Percentiles rank a stretch among this genome's conserved stretches.
phyloP scores from a whole-genome alignment of 1,140 invertebrate genomes.

The Pachyrhynchus sulphureomaculatus region DNA sequence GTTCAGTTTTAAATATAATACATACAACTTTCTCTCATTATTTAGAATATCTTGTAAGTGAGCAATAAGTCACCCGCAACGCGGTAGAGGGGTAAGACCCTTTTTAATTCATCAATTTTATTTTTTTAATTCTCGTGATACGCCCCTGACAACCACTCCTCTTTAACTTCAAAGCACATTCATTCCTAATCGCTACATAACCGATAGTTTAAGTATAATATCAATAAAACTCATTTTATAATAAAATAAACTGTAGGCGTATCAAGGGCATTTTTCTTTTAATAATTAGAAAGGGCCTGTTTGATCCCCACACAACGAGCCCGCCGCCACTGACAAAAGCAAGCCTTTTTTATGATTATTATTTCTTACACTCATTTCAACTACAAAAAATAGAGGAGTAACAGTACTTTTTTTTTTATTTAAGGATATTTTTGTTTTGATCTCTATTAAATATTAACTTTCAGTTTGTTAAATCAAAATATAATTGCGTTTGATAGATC shows the following conservation, averaged over 20 bases:
- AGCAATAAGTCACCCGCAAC: constrained; percentile 51
- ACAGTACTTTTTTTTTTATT: no score
- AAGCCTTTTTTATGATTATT: background rate
- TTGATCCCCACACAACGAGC: constrained; percentile 39
- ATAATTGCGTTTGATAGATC: no score
- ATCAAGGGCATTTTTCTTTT: background rate
- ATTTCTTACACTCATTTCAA: background rate
- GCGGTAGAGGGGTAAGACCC: constrained; percentile 34
- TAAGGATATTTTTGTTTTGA: no score
- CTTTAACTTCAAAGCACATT: no score
- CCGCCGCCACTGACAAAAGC: constrained; percentile 42
- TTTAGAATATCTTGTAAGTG: constrained; percentile 53
- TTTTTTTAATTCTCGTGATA: constrained; percentile 19
- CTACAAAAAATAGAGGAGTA: background rate
- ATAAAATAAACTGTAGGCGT: background rate
- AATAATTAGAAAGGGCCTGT: background rate
- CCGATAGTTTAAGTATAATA: no score
- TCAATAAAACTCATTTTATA: background rate
- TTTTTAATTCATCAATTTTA: constrained; percentile 7
- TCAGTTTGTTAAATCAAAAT: no score
- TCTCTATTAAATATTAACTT: no score
- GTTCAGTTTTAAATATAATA: constrained; percentile 42
- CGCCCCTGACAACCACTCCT: constrained; percentile 7
- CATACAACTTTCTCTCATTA: constrained; percentile 50
- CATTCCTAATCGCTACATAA: no score